phyloP scores from a whole-genome alignment of 2,797 vertebrate species.

The Apogon talboti region DNA sequence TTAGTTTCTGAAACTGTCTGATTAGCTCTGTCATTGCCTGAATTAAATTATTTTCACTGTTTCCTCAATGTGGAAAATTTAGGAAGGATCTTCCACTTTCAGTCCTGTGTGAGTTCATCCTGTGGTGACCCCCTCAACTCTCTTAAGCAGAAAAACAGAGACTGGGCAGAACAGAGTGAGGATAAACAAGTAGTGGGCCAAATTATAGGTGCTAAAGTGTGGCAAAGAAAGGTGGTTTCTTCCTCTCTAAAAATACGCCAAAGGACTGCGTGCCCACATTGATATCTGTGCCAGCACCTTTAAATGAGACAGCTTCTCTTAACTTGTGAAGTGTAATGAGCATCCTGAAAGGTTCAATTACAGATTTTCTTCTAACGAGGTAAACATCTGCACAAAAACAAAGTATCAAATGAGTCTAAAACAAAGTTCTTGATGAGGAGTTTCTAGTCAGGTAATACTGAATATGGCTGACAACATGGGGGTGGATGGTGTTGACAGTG shows the following conservation, averaged over 20 bases:
- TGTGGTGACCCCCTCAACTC: slow-evolving; percentile 63
- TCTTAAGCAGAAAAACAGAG: slow-evolving; percentile 68
- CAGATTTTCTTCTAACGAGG: slow-evolving; percentile 71
- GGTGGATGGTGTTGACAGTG: slow-evolving; percentile 72
- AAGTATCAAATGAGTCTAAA: slow-evolving; percentile 67
- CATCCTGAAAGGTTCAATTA: slow-evolving; percentile 70
- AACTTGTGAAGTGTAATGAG: slow-evolving; percentile 71
- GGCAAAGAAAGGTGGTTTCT: slow-evolving; percentile 74
- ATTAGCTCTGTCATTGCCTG: slow-evolving; percentile 39
- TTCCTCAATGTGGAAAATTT: slow-evolving; percentile 37
- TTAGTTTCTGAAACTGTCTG: slow-evolving; percentile 33
- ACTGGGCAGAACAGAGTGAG: slow-evolving; percentile 43
- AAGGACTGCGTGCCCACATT: slow-evolving; percentile 49
- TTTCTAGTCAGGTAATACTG: slow-evolving; percentile 66
- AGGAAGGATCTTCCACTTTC: slow-evolving; percentile 34
- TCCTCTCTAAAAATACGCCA: slow-evolving; percentile 74
- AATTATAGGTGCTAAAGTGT: slow-evolving; percentile 78
- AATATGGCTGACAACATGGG: slow-evolving; percentile 53
- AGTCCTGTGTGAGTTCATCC: slow-evolving; percentile 38
- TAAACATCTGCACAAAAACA: slow-evolving; percentile 61
- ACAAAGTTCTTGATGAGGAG: slow-evolving; percentile 66
- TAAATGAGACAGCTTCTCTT: slow-evolving; percentile 62
- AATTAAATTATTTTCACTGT: slow-evolving; percentile 25
- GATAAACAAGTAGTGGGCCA: slow-evolving; percentile 75
- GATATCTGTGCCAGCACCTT: slow-evolving; percentile 59